Conservation (phyloP, 2,888 invertebrate species). For the Tachina lurida region DNA sequence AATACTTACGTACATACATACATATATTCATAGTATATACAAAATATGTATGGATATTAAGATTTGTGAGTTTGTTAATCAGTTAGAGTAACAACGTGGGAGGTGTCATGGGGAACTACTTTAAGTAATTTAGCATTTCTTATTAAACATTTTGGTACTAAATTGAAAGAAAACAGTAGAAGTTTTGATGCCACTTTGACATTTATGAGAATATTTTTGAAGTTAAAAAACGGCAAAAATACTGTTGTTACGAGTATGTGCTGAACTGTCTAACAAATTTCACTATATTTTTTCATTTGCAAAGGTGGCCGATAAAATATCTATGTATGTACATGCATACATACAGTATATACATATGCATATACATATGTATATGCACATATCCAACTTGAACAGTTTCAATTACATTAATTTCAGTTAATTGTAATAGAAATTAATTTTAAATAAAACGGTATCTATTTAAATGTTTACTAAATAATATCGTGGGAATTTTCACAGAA, state of each 20-base stretch:
- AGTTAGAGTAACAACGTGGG: neutral
- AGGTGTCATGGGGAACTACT: neutral
- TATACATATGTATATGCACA: too few relatives aligned
- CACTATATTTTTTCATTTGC: too few relatives aligned
- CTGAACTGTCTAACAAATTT: neutral
- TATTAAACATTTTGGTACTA: neutral
- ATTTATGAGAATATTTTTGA: neutral
- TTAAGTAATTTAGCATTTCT: neutral
- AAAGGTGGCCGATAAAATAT: too few relatives aligned
- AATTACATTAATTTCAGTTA: too few relatives aligned
- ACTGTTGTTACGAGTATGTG: neutral
- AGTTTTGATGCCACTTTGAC: neutral
- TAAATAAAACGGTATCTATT: too few relatives aligned
- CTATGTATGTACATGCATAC: too few relatives aligned
- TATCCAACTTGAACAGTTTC: too few relatives aligned
- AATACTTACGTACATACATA: neutral
- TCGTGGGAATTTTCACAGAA: too few relatives aligned
- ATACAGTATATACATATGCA: too few relatives aligned
- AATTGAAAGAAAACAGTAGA: neutral
- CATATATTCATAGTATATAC: neutral
- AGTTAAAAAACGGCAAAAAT: neutral
- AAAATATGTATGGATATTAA: too few relatives aligned
- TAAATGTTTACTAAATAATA: too few relatives aligned
- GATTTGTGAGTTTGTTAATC: slow-evolving; percentile 13
- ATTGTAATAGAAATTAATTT: too few relatives aligned